These are phyloP conservation scores for Drosophila neonasuta DNA, from an alignment of 2,888 invertebrate genomes.

Conservation along the genomic window DNA sequence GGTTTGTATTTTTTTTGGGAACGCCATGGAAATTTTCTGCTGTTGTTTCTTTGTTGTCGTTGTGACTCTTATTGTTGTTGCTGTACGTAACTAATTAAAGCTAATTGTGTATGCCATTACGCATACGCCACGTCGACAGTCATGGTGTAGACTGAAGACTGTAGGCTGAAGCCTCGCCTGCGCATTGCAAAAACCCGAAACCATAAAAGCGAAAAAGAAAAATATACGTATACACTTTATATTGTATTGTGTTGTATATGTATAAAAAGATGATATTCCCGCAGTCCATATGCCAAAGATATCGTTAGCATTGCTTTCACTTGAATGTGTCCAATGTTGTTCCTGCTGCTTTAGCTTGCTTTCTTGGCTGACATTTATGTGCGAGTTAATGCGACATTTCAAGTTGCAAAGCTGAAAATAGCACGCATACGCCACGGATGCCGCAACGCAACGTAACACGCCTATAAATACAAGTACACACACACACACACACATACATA, in stretches of 20 bases:
- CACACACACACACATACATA: not conserved
- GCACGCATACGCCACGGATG: slow-evolving; percentile 77
- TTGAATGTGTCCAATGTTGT: slow-evolving; percentile 21
- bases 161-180: slow-evolving; percentile 8
- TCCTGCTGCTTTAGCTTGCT: slow-evolving; percentile 34
- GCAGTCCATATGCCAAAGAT: slow-evolving; percentile 43
- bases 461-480: slow-evolving; percentile 49
- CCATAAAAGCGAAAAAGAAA: slow-evolving; percentile 37
- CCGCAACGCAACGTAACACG: slow-evolving; percentile 46
- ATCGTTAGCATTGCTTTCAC: slow-evolving; percentile 45
- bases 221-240: not conserved
- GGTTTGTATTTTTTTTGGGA: not conserved
- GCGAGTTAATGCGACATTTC: slow-evolving; percentile 61
- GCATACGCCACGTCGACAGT: slow-evolving; percentile 41
- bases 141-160: slow-evolving; percentile 4
- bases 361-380: slow-evolving; percentile 32
- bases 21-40: not conserved
- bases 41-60: not conserved
- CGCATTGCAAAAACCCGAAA: slow-evolving; percentile 42
- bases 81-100: slow-evolving; percentile 10
- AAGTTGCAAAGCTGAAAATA: slow-evolving; percentile 67
- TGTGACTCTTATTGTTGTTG: not conserved
- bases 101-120: slow-evolving; percentile 37
- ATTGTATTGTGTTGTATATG: not conserved
- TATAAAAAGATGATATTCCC: slow-evolving; percentile 1